Percentiles rank a stretch among this genome's conserved stretches.
phyloP scores from a whole-genome alignment of 2,113 vertebrate genomes.

The Periophthalmodon schlosseri region DNA sequence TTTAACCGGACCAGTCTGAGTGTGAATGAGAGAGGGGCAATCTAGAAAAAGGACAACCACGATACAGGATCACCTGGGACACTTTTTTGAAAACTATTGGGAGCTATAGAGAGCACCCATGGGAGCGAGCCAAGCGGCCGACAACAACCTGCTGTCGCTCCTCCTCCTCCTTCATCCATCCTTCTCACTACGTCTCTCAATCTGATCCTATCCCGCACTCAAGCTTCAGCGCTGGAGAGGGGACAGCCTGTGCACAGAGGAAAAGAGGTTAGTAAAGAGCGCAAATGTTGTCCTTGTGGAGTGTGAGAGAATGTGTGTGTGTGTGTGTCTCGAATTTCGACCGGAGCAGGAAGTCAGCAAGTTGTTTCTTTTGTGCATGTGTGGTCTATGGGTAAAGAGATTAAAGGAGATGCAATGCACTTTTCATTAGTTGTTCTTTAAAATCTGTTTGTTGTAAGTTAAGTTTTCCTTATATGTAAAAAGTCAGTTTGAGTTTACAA shows the following conservation, averaged over 20 bases:
- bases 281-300: constrained; percentile 58
- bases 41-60: constrained; percentile 39
- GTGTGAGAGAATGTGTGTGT: constrained; percentile 13
- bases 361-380: constrained; percentile 48
- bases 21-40: constrained; percentile 45
- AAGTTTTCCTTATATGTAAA: background rate
- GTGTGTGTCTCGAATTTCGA: constrained; percentile 52
- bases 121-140: constrained; percentile 61
- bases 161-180: constrained; percentile 59
- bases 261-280: constrained; percentile 59
- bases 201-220: constrained; percentile 69
- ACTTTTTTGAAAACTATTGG: constrained; percentile 35
- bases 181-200: constrained; percentile 63
- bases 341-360: constrained; percentile 49
- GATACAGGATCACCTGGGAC: constrained; percentile 57
- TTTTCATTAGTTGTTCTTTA: constrained; percentile 41
- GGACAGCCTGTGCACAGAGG: constrained; percentile 43
- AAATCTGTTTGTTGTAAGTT: background rate
- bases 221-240: constrained; percentile 48
- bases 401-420: constrained; percentile 31
- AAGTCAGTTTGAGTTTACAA: constrained; percentile 15
- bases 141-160: constrained; percentile 73
- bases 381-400: constrained; percentile 16
- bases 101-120: constrained; percentile 35
- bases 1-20: constrained; percentile 44